These are phyloP conservation scores for Drosophila ambigua DNA, from an alignment of 1,140 invertebrate species.

Conservation along the genomic window DNA sequence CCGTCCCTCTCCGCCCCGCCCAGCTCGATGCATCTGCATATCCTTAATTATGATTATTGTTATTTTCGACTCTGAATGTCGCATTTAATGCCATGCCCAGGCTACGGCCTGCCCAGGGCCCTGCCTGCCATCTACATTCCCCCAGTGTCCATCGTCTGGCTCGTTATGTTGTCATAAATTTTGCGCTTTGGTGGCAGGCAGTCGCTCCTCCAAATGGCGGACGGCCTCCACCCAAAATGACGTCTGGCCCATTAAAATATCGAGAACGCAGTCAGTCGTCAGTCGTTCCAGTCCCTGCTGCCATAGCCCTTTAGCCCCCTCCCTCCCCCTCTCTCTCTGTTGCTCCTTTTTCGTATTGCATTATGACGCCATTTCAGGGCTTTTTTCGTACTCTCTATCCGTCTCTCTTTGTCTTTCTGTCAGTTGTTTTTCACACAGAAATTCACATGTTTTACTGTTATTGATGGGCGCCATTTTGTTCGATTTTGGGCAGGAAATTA, in stretches of 20 bases:
- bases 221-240: conserved; percentile 59
- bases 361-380: conserved; percentile 69
- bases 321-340: not conserved
- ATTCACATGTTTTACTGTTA: conserved; percentile 57
- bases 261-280: conserved; percentile 54
- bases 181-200: conserved; percentile 71
- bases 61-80: conserved; percentile 76
- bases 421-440: conserved; percentile 37
- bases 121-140: not conserved
- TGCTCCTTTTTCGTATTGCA: conserved; percentile 33
- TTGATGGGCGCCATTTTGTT: conserved; percentile 66
- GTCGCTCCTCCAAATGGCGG: conserved; percentile 54
- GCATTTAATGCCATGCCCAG: conserved; percentile 69
- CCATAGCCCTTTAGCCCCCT: conserved; percentile 5
- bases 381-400: conserved; percentile 25
- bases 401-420: conserved; percentile 24
- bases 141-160: conserved; percentile 49
- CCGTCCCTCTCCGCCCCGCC: not conserved
- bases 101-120: not conserved
- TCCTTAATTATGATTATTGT: conserved; percentile 82
- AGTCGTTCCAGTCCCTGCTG: conserved; percentile 15
- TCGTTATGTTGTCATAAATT: conserved; percentile 81
- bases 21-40: conserved; percentile 67
- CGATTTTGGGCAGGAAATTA: conserved; percentile 27
- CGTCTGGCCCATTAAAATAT: conserved; percentile 81